Evolutionary conservation across 2,113 vertebrate genomes (phyloP), one percentile per base, ranked within the genome.

Genomic region (Ophthalmolycus amberensis): DNA sequence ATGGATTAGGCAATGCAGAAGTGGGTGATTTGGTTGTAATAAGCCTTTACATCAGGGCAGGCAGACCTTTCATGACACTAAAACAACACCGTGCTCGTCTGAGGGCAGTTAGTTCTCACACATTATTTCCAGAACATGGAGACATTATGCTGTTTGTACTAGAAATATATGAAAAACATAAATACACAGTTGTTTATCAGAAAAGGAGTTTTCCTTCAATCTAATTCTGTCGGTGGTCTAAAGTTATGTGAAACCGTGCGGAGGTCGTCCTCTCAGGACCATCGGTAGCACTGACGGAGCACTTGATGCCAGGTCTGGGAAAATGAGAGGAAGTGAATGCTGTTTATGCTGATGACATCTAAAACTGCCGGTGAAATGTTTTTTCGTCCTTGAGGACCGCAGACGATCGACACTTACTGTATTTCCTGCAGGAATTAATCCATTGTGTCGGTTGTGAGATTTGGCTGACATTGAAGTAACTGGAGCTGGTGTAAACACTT

Each of bases 401-500:
- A 70, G 46, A 59, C 18, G 58, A 42, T 29, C 32, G 4, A 65
- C 67, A 72, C 67, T 76, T 69, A 37, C 72, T 56, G 44, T 76
- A 65, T 87, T 85, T 77, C 48, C 78, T 69, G 52, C 18, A 38
- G 65, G 73, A 70, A 83, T 86, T 44, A 83, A 88, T 87, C 69
- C 74, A 83, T 54, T 77, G 81, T 79, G 72, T 81, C 44, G 12
- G 32, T 79, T 60, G 22, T 56, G 68, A 88, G 80, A n/a, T 86
- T 90, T 89, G 85, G 77, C 90, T 90, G 88, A 85, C 84, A 88
- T 82, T 86, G 85, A 87, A 42, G 77, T 25, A 34, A 77, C 73
- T 77, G 50, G 20, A 80, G 58, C 76, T 48, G 16, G 22, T 77
- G 37, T 34, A 71, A 72, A 73, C 75, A 75, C 69, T 86, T 71